Evolutionary conservation across 2,888 invertebrate species (phyloP).

Genomic region (Schizotus pectinicornis): DNA sequence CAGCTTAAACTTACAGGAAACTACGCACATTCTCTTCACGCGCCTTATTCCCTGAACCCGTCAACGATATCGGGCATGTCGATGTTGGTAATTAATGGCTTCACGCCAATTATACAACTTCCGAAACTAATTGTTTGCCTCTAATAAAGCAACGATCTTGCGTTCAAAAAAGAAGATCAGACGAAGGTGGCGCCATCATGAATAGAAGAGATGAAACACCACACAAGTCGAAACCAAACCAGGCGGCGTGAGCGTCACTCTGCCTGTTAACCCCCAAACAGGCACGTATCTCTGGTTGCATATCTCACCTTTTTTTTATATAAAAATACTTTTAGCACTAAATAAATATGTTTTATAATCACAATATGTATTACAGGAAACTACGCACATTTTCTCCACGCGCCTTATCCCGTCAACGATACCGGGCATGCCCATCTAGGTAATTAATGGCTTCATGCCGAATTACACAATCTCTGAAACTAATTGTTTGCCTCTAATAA

Average conservation of each 20-base stretch:
- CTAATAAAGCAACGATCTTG: no score
- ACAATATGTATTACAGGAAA: conserved; percentile 13
- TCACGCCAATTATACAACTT: conserved; percentile 10
- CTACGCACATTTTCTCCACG: conserved; percentile 1
- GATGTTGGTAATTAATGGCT: conserved; percentile 16
- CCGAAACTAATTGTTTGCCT: conserved; percentile 3
- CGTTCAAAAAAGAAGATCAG: no score
- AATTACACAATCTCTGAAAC: conserved; percentile 11
- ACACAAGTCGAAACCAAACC: no score
- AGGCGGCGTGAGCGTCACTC: no score
- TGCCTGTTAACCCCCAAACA: no score
- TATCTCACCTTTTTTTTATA: no score
- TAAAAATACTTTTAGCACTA: no score
- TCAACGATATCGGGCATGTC: conserved; percentile 4
- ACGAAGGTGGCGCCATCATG: no score
- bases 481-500: background rate
- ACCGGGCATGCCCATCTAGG: background rate
- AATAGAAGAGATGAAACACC: no score
- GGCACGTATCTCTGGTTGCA: no score
- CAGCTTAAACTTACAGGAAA: conserved; percentile 12
- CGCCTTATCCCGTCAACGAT: background rate
- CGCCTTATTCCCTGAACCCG: background rate
- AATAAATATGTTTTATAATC: no score
- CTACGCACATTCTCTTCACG: conserved; percentile 3
- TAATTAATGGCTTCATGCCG: conserved; percentile 15